phyloP scores from a whole-genome alignment of 2,113 vertebrate species.

The Hypomesus transpacificus region DNA sequence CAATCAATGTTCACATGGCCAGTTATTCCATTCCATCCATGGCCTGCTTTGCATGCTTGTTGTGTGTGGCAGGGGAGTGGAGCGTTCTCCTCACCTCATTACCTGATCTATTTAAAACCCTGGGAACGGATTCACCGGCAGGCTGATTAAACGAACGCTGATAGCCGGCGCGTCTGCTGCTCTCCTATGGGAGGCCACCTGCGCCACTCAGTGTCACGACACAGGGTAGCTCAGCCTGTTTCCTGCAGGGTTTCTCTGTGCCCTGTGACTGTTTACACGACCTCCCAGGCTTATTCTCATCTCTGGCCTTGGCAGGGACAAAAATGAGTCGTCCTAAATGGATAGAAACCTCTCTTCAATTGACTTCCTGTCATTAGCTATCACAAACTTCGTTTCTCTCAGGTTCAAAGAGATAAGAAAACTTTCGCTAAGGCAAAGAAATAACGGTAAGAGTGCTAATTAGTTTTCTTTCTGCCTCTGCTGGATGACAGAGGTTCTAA shows the following conservation, averaged over 20 bases:
- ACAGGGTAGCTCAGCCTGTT: constrained; percentile 18
- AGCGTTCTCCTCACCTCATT: constrained; percentile 45
- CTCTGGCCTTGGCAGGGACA: background rate
- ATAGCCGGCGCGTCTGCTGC: constrained; percentile 26
- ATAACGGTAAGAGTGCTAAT: background rate
- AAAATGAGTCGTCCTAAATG: background rate
- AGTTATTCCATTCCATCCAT: background rate
- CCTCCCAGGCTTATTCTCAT: background rate
- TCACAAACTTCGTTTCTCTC: background rate
- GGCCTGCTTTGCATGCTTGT: constrained; percentile 36
- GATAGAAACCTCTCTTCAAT: too few relatives aligned
- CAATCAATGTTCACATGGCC: background rate
- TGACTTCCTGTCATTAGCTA: too few relatives aligned
- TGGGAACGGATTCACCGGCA: constrained; percentile 48
- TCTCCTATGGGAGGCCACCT: constrained; percentile 39
- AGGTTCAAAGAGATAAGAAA: background rate
- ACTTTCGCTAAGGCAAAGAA: background rate
- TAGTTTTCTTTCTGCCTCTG: constrained; percentile 31
- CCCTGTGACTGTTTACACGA: background rate
- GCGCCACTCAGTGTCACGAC: constrained; percentile 28
- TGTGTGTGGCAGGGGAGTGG: constrained; percentile 34
- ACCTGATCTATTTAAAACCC: constrained; percentile 54
- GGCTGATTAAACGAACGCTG: constrained; percentile 59
- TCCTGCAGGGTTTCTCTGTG: constrained; percentile 5
- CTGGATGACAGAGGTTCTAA: constrained; percentile 29